Evolutionary conservation across 2,113 vertebrate species (phyloP).

Genomic region (Phyllostomus hastatus): DNA sequence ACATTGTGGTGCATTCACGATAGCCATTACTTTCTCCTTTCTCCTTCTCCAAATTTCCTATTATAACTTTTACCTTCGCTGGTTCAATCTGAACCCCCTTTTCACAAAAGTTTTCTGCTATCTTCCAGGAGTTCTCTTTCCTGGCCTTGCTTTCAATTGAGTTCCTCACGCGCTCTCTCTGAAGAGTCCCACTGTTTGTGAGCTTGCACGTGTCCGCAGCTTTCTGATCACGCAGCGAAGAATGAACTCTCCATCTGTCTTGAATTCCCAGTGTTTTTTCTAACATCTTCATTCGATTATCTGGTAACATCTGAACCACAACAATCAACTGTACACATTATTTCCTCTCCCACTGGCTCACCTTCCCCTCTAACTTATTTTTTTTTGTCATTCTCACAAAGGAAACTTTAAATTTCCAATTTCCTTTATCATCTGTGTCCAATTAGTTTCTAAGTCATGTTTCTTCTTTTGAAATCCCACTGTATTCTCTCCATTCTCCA

Average conservation of each 20-base stretch:
- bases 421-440: conserved; percentile 48
- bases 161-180: background rate
- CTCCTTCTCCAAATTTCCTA: background rate
- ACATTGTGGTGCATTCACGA: background rate
- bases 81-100: background rate
- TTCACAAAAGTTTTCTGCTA: too few species aligned
- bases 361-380: background rate
- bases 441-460: background rate
- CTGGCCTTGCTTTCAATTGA: background rate
- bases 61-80: background rate
- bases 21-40: background rate
- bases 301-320: conserved; percentile 21
- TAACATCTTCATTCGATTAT: background rate
- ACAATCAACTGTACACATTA: background rate
- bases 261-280: conserved; percentile 40
- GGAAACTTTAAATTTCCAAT: background rate
- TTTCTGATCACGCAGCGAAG: background rate
- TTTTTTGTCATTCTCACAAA: conserved; percentile 9
- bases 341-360: background rate
- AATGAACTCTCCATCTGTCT: conserved; percentile 13
- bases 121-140: background rate
- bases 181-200: background rate
- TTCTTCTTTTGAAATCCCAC: background rate
- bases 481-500: background rate
- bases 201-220: fast-evolving